phyloP scores from a whole-genome alignment of 2,113 vertebrate genomes.

The Epinephelus moara region DNA sequence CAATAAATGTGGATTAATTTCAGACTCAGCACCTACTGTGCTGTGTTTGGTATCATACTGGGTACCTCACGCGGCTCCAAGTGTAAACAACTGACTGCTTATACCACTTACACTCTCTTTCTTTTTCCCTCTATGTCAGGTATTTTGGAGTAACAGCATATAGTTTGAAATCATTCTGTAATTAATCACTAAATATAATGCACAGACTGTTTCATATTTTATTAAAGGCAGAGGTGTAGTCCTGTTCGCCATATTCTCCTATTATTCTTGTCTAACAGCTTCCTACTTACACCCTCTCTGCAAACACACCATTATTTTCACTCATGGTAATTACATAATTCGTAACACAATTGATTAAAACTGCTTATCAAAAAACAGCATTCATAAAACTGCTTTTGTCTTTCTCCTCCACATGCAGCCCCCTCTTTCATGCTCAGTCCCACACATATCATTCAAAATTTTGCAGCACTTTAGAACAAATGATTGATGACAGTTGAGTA shows the following conservation, averaged over 20 bases:
- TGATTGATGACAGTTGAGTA: not conserved
- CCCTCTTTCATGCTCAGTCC: not conserved
- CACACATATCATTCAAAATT: not conserved
- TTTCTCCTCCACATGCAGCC: not conserved
- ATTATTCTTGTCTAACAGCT: constrained; percentile 39
- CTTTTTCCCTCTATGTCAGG: not conserved
- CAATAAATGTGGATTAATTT: constrained; percentile 60
- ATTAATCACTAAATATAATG: constrained; percentile 25
- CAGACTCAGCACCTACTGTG: constrained; percentile 57
- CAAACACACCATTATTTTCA: constrained; percentile 51
- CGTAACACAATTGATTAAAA: constrained; percentile 55
- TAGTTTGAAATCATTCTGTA: constrained; percentile 9
- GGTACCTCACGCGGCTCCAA: constrained; percentile 60
- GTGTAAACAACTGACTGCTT: constrained; percentile 60
- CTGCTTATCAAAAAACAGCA: constrained; percentile 48
- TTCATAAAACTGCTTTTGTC: constrained; percentile 32
- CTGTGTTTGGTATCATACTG: constrained; percentile 64
- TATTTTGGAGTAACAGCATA: not conserved
- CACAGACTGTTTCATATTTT: constrained; percentile 22
- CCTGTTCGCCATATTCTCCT: constrained; percentile 4
- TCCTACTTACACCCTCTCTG: constrained; percentile 22
- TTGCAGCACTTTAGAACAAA: constrained; percentile 13
- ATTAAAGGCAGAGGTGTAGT: constrained; percentile 17
- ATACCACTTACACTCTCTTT: constrained; percentile 38
- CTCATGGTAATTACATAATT: constrained; percentile 55